phyloP scores from a whole-genome alignment of 2,888 invertebrate species.

The Ochropacha duplaris region DNA sequence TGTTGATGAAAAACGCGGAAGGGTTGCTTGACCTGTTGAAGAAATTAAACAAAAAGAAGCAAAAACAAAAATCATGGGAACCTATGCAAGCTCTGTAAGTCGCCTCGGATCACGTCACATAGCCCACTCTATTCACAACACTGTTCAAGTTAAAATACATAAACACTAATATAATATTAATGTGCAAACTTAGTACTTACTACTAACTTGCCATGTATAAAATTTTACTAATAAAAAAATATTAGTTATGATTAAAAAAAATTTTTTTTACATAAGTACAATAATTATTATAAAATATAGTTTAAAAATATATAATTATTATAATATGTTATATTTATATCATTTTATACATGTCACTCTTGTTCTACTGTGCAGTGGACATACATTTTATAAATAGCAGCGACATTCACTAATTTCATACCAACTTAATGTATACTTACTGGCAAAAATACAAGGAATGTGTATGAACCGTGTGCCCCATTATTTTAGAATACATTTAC shows the following conservation, averaged over 20 bases:
- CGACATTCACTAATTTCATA: slow-evolving; percentile 54
- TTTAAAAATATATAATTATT: no score
- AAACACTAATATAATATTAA: slow-evolving; percentile 32
- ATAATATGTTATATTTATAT: not conserved
- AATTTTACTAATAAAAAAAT: no score
- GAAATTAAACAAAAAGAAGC: slow-evolving; percentile 83
- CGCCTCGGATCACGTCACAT: slow-evolving; percentile 53
- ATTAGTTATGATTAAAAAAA: no score
- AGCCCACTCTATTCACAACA: slow-evolving; percentile 59
- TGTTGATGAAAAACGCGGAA: slow-evolving; percentile 88
- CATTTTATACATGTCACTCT: slow-evolving; percentile 46
- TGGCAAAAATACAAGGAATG: slow-evolving; percentile 41
- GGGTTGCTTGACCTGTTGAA: slow-evolving; percentile 88
- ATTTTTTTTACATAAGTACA: no score
- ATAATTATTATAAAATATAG: no score
- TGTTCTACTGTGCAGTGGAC: slow-evolving; percentile 47
- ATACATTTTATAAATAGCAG: slow-evolving; percentile 40
- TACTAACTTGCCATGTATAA: slow-evolving; percentile 40
- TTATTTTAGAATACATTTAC: slow-evolving; percentile 13
- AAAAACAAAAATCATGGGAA: slow-evolving; percentile 66
- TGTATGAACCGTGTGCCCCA: slow-evolving; percentile 56
- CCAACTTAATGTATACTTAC: slow-evolving; percentile 43
- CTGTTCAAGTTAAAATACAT: slow-evolving; percentile 32
- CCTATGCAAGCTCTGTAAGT: slow-evolving; percentile 67
- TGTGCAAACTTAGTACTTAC: slow-evolving; percentile 18